These are phyloP conservation scores for Xanthia icteritia DNA, from an alignment of 2,888 invertebrate species.

Conservation along the genomic window DNA sequence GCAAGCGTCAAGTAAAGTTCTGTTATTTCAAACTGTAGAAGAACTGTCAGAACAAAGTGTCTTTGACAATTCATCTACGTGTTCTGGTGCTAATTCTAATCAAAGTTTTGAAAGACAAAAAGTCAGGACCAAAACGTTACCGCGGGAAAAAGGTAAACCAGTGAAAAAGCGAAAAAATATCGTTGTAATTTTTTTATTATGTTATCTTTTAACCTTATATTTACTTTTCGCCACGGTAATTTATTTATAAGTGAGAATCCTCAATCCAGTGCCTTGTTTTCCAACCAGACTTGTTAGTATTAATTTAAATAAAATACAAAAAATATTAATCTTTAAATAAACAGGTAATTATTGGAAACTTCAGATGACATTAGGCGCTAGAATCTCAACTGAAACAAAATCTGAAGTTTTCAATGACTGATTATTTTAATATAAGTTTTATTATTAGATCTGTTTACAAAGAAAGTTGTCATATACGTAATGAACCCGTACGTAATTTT, in stretches of 20 bases:
- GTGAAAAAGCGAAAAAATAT: conserved; percentile 49
- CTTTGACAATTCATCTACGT: conserved; percentile 50
- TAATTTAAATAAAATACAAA: conserved; percentile 68
- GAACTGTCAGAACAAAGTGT: conserved; percentile 50
- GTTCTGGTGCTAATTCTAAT: conserved; percentile 63
- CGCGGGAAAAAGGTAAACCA: conserved; percentile 47
- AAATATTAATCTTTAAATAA: conserved; percentile 74
- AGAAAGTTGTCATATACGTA: conserved; percentile 66
- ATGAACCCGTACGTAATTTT: conserved; percentile 76
- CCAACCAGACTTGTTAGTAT: conserved; percentile 66
- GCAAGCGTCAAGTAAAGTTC: conserved; percentile 80
- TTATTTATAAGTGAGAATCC: conserved; percentile 54
- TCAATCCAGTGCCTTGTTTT: conserved; percentile 64
- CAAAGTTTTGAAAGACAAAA: conserved; percentile 50
- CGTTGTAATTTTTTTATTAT: conserved; percentile 29
- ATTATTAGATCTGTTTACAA: conserved; percentile 82
- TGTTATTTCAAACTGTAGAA: conserved; percentile 31
- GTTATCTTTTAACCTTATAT: conserved; percentile 29
- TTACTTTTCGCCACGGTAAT: conserved; percentile 52
- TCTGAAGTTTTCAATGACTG: conserved; percentile 90
- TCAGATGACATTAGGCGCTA: conserved; percentile 84
- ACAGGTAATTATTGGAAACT: conserved; percentile 84
- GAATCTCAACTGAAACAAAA: conserved; percentile 83
- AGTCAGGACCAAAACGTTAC: conserved; percentile 57
- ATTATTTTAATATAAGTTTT: conserved; percentile 75